A percentile compares a stretch with the other conserved stretches of the same genome.
These are phyloP conservation scores for Calameuta idolon DNA, from an alignment of 2,888 invertebrate species.

Conservation along the genomic window DNA sequence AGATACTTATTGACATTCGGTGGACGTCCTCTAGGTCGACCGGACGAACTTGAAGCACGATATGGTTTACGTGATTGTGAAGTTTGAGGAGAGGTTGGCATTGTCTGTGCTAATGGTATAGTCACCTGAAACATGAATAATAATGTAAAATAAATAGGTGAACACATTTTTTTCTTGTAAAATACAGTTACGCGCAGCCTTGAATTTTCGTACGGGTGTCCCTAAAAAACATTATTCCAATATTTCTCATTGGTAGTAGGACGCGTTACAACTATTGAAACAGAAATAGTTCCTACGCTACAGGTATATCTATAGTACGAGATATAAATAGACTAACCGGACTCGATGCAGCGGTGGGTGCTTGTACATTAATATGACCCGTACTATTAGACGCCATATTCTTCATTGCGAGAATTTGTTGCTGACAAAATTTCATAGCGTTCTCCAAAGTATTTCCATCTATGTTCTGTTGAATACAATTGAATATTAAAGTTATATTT, in stretches of 20 bases:
- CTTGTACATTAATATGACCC: constrained; percentile 23
- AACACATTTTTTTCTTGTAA: neutral
- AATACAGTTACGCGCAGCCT: constrained; percentile 1
- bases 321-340: constrained; percentile 38
- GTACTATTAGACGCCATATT: constrained; percentile 66
- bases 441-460: constrained; percentile 77
- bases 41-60: constrained; percentile 55
- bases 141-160: neutral
- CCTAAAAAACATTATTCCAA: neutral
- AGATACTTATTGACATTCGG: constrained; percentile 64
- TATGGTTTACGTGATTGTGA: constrained; percentile 46
- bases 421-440: constrained; percentile 79
- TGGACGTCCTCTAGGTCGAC: constrained; percentile 69
- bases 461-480: constrained; percentile 59
- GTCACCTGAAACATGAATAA: constrained; percentile 24
- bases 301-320: neutral
- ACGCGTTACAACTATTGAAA: neutral
- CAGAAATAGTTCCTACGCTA: neutral
- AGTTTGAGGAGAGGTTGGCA: constrained; percentile 39
- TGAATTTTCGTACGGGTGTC: neutral
- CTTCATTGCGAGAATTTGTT: constrained; percentile 72
- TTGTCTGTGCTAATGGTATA: constrained; percentile 26
- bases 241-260: neutral
- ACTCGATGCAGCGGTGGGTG: constrained; percentile 38
- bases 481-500: constrained; percentile 23